Conservation (phyloP, 2,113 vertebrate genomes). For the Corvus cornix region DNA sequence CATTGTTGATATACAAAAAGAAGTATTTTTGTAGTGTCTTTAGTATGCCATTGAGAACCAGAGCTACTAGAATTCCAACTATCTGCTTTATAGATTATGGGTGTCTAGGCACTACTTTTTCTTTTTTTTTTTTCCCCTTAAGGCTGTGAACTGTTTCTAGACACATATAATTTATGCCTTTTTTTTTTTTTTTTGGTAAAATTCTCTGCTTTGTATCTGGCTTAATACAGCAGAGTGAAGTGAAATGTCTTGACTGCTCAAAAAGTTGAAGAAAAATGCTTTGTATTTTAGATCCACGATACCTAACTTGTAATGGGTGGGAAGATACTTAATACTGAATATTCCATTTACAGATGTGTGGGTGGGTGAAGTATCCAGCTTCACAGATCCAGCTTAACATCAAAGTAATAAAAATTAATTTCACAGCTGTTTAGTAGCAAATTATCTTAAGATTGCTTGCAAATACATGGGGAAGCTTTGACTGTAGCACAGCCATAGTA, state of each 20-base stretch:
- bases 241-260: background rate
- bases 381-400: background rate
- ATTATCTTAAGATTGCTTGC: background rate
- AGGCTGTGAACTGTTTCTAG: background rate
- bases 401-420: conserved; percentile 1
- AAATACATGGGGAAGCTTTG: background rate
- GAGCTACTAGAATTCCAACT: background rate
- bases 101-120: background rate
- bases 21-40: background rate
- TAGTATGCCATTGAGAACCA: background rate
- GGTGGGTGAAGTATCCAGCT: background rate
- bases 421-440: background rate
- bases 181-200: background rate
- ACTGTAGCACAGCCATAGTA: background rate
- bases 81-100: background rate
- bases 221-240: background rate
- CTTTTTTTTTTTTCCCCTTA: background rate
- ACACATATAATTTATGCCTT: background rate
- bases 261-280: background rate
- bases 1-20: background rate
- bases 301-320: background rate
- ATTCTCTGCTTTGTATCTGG: background rate
- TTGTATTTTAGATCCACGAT: background rate
- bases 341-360: background rate
- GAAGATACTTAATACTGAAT: background rate